Conservation (phyloP, 2,888 invertebrate genomes). For the Drosophila yooni region DNA sequence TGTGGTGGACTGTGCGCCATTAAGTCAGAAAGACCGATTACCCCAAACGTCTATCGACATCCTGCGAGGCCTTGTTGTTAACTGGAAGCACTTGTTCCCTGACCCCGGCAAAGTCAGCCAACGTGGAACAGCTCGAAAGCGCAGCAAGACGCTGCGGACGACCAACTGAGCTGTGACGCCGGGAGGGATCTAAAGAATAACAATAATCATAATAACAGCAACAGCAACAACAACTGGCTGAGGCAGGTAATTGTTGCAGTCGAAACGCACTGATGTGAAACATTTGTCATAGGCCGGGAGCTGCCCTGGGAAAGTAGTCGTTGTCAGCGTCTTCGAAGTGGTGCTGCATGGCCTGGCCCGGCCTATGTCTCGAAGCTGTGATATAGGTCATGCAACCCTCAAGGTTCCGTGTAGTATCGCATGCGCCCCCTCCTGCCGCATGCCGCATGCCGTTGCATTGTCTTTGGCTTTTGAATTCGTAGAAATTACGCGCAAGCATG, state of each 20-base stretch:
- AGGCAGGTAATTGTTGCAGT: conserved; percentile 75
- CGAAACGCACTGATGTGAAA: conserved; percentile 80
- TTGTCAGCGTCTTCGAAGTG: conserved; percentile 39
- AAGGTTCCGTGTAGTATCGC: conserved; percentile 64
- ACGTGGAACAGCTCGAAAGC: conserved; percentile 32
- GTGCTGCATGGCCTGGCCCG: conserved; percentile 14
- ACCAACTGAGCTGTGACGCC: conserved; percentile 78
- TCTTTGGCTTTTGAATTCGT: conserved; percentile 66
- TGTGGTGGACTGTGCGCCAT: conserved; percentile 57
- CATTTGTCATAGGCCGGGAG: conserved; percentile 81
- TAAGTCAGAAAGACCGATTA: conserved; percentile 44
- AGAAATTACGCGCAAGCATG: conserved; percentile 70
- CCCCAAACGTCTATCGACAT: conserved; percentile 35
- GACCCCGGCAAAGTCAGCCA: conserved; percentile 22
- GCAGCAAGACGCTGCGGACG: conserved; percentile 63
- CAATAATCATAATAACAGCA: conserved; percentile 30
- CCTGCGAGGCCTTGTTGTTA: conserved; percentile 61
- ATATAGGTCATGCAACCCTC: conserved; percentile 81
- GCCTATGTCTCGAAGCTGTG: conserved; percentile 61
- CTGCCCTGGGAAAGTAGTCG: conserved; percentile 76
- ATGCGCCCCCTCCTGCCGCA: conserved; percentile 30
- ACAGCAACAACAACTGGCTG: conserved; percentile 29
- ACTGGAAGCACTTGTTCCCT: conserved; percentile 77
- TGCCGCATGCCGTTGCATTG: conserved; percentile 46
- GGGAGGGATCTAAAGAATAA: conserved; percentile 42